Evolutionary conservation across 2,888 invertebrate genomes (phyloP), one percentile per base, ranked within the genome.

Genomic region (Gymnocheta viridis): DNA sequence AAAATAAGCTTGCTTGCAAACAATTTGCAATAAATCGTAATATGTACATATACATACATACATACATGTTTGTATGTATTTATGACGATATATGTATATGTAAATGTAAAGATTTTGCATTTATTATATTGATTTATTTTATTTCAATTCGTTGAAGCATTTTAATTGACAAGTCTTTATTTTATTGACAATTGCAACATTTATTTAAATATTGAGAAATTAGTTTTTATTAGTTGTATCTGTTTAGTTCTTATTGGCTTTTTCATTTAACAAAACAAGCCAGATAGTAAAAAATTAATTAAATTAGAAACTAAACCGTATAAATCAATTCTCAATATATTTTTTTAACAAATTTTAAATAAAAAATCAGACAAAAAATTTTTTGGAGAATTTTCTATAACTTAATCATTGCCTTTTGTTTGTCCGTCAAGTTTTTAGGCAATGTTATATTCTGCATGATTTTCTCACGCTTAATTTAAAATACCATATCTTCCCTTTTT

Each of bases 111-210:
- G 24, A 19, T 58, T 10, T 51, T 74, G 32, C 62, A 77, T 62
- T 62, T 72, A 51, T 77, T 77, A 77, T 84, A 78, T 69, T 69
- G 82, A 62, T 78, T 70, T 69, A 60, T 78, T 76, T 84, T 67
- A n/a, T 44, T 64, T 7, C 32, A 73, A 69, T 81, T 73, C 32
- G 77, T 73, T 84, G 70, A 77, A 83, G 80, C 83, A 74, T 73
- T 84, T 60, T 47, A 80, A 67, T 67, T 84, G 80, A 74, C 69
- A 83, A 32, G 38, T 17, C 12, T 70, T 32, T 66, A 49, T 70
- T 79, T 69, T 80, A 80, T 77, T 84, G 80, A 72, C 72, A 72
- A 47, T 70, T 56, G 54, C 22, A 51, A 32, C 22, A 38, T 79
- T 72, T 74, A 38, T 79, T 60, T 60, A 14, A 12, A 47, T 47